Conservation (phyloP, 2,888 invertebrate genomes). For the Drosophila greeni region DNA sequence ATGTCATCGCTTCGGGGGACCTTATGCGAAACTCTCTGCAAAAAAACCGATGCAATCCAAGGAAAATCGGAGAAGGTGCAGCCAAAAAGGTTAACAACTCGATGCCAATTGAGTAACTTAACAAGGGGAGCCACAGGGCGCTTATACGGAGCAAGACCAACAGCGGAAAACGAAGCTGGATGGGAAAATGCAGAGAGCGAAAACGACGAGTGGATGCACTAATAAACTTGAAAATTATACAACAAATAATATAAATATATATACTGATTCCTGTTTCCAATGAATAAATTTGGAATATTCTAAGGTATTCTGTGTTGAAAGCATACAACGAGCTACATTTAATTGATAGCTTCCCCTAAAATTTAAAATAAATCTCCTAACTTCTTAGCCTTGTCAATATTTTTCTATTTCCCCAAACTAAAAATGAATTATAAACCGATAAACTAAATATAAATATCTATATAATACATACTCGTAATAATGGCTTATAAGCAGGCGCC, state of each 20-base stretch:
- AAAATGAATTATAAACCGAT: neutral
- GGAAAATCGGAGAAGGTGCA: constrained; percentile 38
- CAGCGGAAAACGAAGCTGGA: constrained; percentile 29
- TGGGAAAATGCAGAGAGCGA: neutral
- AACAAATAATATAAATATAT: neutral
- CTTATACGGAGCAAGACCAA: constrained; percentile 23
- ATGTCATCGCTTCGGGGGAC: constrained; percentile 76
- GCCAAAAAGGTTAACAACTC: constrained; percentile 69
- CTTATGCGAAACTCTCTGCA: constrained; percentile 59
- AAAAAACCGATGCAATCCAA: constrained; percentile 14
- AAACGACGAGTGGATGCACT: neutral
- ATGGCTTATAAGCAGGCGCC: constrained; percentile 44
- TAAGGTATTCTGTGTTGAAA: neutral
- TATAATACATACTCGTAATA: constrained; percentile 15
- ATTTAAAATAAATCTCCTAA: neutral
- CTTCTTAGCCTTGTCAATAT: neutral
- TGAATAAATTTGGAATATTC: too few species aligned
- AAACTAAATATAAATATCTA: neutral
- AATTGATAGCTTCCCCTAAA: neutral
- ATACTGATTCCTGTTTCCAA: neutral
- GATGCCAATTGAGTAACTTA: constrained; percentile 67
- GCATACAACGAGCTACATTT: neutral
- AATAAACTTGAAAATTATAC: neutral
- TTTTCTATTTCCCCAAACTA: neutral
- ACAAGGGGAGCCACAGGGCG: constrained; percentile 54